Evolutionary conservation across 2,797 vertebrate species (phyloP).

Genomic region (Manis javanica): DNA sequence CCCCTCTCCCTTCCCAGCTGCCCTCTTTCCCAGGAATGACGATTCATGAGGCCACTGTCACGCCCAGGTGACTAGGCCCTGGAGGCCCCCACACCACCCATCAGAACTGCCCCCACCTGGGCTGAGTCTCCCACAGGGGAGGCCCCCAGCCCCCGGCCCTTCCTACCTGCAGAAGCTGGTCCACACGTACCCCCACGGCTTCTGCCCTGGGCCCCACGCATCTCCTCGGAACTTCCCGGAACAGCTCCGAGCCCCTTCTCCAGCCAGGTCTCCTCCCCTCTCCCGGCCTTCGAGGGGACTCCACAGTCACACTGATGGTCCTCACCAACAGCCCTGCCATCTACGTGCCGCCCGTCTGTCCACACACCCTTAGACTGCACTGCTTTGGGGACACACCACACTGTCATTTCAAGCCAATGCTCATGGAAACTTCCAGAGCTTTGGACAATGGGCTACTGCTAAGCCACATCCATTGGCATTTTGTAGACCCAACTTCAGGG

Average conservation of each 20-base stretch:
- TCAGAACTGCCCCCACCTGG: not conserved
- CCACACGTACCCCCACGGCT: rapidly evolving
- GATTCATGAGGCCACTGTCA: not conserved
- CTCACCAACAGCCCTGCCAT: no score
- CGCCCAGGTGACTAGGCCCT: not conserved
- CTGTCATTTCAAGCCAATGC: not conserved
- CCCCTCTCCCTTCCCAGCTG: not conserved
- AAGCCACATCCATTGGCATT: not conserved
- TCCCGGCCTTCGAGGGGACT: not conserved
- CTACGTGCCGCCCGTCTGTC: not conserved
- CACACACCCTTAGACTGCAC: not conserved
- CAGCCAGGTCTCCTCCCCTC: not conserved
- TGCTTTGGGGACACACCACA: not conserved
- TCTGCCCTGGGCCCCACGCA: not conserved
- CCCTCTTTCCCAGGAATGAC: not conserved
- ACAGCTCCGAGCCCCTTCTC: not conserved
- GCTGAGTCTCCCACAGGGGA: not conserved
- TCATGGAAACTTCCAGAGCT: not conserved
- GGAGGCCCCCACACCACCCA: not conserved
- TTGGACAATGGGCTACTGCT: not conserved
- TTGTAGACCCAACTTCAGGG: not conserved
- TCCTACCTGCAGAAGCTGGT: not conserved
- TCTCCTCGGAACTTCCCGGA: not conserved
- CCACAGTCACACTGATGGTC: not conserved
- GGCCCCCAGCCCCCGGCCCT: not conserved